Percentiles rank a stretch among this genome's conserved stretches.
phyloP scores from a whole-genome alignment of 2,113 vertebrate genomes.

The Kryptolebias marmoratus region DNA sequence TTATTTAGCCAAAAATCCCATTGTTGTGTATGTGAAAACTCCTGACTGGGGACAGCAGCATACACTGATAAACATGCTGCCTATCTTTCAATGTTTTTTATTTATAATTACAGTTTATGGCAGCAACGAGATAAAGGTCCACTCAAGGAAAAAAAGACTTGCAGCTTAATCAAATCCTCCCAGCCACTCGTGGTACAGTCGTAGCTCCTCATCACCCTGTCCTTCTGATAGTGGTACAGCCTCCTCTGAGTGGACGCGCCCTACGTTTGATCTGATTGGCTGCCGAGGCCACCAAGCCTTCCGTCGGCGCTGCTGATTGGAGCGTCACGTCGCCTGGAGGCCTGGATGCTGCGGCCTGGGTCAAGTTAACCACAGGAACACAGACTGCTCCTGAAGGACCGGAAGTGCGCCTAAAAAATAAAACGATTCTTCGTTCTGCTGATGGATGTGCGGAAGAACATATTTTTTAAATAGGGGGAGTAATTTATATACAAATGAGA shows the following conservation, averaged over 20 bases:
- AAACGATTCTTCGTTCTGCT: conserved; percentile 7
- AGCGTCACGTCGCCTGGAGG: conserved; percentile 24
- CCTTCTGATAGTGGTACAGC: conserved; percentile 62
- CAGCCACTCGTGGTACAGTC: not conserved
- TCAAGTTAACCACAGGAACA: not conserved
- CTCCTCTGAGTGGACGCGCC: conserved; percentile 65
- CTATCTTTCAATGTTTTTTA: no score
- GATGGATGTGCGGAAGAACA: no score
- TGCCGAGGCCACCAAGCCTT: conserved; percentile 45
- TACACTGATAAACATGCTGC: no score
- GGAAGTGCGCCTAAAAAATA: conserved; percentile 22
- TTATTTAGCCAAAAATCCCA: no score
- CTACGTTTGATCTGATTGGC: conserved; percentile 65
- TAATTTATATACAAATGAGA: no score
- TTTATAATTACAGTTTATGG: no score
- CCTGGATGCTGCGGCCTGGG: conserved; percentile 63
- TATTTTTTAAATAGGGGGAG: no score
- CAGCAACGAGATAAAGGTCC: no score
- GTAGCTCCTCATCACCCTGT: conserved; percentile 21
- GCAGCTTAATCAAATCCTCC: not conserved
- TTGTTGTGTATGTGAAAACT: no score
- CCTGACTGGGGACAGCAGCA: no score
- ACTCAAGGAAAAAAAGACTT: no score
- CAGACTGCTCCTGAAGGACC: not conserved
- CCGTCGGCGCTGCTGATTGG: conserved; percentile 70